Conservation (phyloP, 1,140 invertebrate species). For the Pseudachorutes palmiensis region DNA sequence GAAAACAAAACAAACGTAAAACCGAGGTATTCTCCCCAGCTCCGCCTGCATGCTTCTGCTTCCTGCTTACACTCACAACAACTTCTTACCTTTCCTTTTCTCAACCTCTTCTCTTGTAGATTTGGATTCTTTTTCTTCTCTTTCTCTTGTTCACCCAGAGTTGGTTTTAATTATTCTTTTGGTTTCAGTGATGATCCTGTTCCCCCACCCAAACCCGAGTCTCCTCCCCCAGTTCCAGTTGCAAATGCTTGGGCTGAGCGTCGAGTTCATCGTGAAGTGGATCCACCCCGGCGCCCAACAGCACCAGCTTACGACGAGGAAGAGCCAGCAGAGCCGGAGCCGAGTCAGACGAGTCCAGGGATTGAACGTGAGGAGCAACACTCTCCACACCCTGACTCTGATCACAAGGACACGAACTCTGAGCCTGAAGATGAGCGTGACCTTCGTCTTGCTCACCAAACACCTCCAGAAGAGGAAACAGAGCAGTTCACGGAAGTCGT, state of each 20-base stretch:
- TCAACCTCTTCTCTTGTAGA: neutral
- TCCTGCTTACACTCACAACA: neutral
- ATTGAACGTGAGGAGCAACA: constrained; percentile 4
- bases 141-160: neutral
- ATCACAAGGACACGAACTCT: constrained; percentile 32
- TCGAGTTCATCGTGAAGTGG: neutral
- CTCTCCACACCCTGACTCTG: constrained; percentile 13
- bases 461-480: neutral
- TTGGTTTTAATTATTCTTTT: neutral
- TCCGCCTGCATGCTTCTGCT: neutral
- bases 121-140: neutral
- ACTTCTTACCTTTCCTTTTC: neutral
- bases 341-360: constrained; percentile 10
- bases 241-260: constrained; percentile 5
- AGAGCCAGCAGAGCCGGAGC: constrained; percentile 2
- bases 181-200: neutral
- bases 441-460: too few relatives aligned
- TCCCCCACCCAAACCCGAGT: neutral
- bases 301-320: too few relatives aligned
- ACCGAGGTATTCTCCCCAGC: neutral
- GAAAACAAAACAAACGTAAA: neutral
- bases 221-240: neutral
- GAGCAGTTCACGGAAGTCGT: neutral
- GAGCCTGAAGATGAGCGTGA: constrained; percentile 34
- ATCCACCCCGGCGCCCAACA: neutral